phyloP scores from a whole-genome alignment of 2,888 invertebrate species.

The Ennomos fuscantarius region DNA sequence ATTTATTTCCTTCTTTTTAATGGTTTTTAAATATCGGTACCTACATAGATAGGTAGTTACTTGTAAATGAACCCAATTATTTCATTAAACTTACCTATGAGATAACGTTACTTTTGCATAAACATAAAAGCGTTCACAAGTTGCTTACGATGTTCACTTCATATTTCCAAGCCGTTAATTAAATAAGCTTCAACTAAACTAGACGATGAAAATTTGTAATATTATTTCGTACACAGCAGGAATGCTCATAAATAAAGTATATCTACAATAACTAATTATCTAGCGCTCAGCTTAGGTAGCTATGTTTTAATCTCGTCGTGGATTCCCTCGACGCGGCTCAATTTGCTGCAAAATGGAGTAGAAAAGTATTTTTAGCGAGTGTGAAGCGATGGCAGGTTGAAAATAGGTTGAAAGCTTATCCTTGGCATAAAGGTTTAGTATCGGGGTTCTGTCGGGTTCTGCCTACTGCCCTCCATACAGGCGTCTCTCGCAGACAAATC shows the following conservation, averaged over 20 bases:
- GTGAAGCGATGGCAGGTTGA: constrained; percentile 30
- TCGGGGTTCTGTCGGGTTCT: constrained; percentile 5
- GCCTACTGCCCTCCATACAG: neutral
- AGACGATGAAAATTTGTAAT: constrained; percentile 15
- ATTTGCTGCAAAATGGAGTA: constrained; percentile 9
- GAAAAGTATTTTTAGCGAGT: constrained; percentile 32
- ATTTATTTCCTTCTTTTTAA: too few species aligned
- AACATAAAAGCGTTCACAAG: neutral
- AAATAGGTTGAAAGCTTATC: constrained; percentile 49
- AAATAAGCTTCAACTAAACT: constrained; percentile 6
- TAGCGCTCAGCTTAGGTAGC: constrained; percentile 16
- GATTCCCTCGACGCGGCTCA: constrained; percentile 5
- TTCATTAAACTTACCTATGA: too few species aligned
- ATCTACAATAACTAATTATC: constrained; percentile 21
- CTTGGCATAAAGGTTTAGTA: constrained; percentile 37
- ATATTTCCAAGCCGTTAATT: constrained; percentile 4
- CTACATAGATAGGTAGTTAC: too few species aligned
- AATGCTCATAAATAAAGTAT: constrained; percentile 22
- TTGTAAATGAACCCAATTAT: too few species aligned
- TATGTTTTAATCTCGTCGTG: constrained; percentile 15
- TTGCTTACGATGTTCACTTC: neutral
- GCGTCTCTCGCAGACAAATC: neutral
- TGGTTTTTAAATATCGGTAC: too few species aligned
- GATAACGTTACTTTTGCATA: neutral
- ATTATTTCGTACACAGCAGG: constrained; percentile 13